Conservation (phyloP, 2,797 vertebrate species). For the Lepus oiostolus region DNA sequence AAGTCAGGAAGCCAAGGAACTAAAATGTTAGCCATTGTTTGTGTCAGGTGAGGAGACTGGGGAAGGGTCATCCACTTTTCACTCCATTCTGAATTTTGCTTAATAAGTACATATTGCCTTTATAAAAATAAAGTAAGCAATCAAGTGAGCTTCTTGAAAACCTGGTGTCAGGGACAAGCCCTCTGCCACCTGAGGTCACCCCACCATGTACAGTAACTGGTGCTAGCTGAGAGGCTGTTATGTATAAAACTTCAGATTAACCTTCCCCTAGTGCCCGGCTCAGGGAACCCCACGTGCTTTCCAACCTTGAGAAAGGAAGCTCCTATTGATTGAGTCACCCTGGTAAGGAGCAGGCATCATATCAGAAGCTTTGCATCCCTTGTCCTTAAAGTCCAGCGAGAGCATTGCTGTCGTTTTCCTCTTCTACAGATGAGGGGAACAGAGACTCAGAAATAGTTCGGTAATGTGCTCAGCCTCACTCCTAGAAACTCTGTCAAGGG, state of each 20-base stretch:
- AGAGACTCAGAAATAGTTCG: not conserved
- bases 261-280: not conserved
- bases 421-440: not conserved
- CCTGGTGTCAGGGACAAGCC: not conserved
- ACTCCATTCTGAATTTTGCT: constrained; percentile 39
- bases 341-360: not conserved
- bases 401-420: not conserved
- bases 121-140: constrained; percentile 38
- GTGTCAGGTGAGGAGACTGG: not conserved
- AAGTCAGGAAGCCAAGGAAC: not conserved
- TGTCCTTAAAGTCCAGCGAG: not conserved
- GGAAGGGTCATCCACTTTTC: constrained; percentile 10
- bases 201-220: too few relatives aligned
- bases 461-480: not conserved
- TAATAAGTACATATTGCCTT: constrained; percentile 50
- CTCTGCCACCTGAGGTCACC: not conserved
- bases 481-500: not conserved
- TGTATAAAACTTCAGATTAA: not conserved
- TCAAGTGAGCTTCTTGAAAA: not conserved
- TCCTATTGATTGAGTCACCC: not conserved
- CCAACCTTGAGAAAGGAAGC: not conserved
- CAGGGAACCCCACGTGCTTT: not conserved
- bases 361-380: not conserved
- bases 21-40: constrained; percentile 7
- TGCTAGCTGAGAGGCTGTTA: not conserved